Conservation (phyloP, 2,797 vertebrate species). For the Ispidina lecontei region DNA sequence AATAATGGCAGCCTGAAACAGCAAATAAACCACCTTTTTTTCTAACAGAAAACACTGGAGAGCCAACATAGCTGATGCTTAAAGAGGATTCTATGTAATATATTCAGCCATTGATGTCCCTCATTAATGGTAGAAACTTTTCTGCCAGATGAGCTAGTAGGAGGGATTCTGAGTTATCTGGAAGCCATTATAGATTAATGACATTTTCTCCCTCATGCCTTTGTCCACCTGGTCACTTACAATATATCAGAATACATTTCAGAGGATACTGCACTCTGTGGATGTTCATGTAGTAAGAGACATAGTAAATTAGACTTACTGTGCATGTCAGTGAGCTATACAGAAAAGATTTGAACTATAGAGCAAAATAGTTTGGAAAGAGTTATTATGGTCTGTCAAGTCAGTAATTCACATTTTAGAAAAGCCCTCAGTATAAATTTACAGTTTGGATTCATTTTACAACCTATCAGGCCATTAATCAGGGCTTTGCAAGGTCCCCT, state of each 20-base stretch:
- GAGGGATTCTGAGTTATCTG: not conserved
- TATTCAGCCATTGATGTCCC: not conserved
- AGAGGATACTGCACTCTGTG: not conserved
- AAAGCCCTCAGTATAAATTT: constrained; percentile 62
- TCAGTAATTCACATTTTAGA: constrained; percentile 64
- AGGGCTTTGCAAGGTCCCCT: constrained; percentile 55
- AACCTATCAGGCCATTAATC: constrained; percentile 64
- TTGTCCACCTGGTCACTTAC: constrained; percentile 6
- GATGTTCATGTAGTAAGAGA: not conserved
- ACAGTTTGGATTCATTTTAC: constrained; percentile 65
- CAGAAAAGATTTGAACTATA: constrained; percentile 50
- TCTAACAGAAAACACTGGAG: not conserved
- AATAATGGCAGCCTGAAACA: not conserved
- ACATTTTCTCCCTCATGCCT: not conserved
- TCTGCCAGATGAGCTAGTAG: not conserved
- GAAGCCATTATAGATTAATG: constrained; percentile 11
- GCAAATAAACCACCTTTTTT: not conserved
- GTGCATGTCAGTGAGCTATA: constrained; percentile 48
- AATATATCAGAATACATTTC: constrained; percentile 30
- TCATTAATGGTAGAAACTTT: not conserved
- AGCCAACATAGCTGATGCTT: not conserved
- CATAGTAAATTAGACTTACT: constrained; percentile 23
- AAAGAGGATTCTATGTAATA: not conserved
- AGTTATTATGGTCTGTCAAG: constrained; percentile 63
- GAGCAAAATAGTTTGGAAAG: constrained; percentile 54